Conservation (phyloP, 2,113 vertebrate species). For the Fukomys damarensis region DNA sequence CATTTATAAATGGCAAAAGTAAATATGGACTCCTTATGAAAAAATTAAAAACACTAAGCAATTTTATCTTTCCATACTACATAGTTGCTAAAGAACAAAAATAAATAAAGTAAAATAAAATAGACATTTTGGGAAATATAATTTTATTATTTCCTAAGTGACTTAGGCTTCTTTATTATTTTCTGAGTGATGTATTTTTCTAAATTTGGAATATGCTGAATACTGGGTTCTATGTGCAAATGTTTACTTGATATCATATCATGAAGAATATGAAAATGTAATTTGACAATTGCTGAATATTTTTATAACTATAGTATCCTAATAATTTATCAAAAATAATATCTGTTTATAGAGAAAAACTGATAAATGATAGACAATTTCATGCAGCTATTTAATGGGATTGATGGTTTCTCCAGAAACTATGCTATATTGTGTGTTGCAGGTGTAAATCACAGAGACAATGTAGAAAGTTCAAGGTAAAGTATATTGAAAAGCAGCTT, state of each 20-base stretch:
- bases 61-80: slow-evolving; percentile 54
- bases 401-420: background rate
- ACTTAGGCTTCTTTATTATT: background rate
- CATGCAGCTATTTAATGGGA: background rate
- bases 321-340: background rate
- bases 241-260: background rate
- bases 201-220: background rate
- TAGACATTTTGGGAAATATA: background rate
- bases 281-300: background rate
- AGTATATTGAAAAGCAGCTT: background rate
- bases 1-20: slow-evolving; percentile 71
- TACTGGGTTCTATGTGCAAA: background rate
- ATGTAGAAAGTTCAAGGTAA: background rate
- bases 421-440: background rate
- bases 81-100: slow-evolving; percentile 30
- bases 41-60: background rate
- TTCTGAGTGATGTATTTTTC: background rate
- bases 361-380: background rate
- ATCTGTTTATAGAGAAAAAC: background rate
- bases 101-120: slow-evolving; percentile 26
- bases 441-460: background rate
- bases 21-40: slow-evolving; percentile 52
- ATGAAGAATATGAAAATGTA: background rate
- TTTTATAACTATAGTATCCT: background rate
- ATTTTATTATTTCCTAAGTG: slow-evolving; percentile 31